Conservation (phyloP, 2,797 vertebrate genomes). For the Dendrocincla fuliginosa region DNA sequence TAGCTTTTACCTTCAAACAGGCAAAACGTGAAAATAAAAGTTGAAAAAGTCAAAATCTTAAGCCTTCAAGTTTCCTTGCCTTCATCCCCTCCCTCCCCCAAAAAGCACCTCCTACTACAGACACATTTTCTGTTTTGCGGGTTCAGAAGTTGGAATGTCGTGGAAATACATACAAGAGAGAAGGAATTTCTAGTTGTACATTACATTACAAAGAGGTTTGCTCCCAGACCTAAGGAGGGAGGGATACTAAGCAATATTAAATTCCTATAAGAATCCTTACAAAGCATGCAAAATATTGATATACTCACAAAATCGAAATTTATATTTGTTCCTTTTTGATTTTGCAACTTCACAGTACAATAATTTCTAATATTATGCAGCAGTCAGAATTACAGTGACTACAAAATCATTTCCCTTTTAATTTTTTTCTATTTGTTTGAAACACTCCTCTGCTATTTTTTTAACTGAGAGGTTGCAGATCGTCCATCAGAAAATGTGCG, state of each 20-base stretch:
- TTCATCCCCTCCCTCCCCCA: slow-evolving; percentile 26
- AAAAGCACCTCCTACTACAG: slow-evolving; percentile 39
- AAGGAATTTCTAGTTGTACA: slow-evolving; percentile 62
- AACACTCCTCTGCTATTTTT: neutral
- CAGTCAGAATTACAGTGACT: slow-evolving; percentile 13
- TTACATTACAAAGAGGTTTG: slow-evolving; percentile 60
- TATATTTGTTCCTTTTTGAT: neutral
- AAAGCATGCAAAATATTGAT: slow-evolving; percentile 66
- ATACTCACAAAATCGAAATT: slow-evolving; percentile 60
- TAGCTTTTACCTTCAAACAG: slow-evolving; percentile 34
- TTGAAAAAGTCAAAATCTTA: neutral
- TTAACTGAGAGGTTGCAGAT: neutral
- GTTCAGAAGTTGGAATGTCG: slow-evolving; percentile 43
- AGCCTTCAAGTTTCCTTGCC: slow-evolving; percentile 20
- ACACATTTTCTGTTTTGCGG: neutral
- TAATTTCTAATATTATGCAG: slow-evolving; percentile 11
- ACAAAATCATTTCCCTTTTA: slow-evolving; percentile 7
- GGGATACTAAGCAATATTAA: slow-evolving; percentile 63
- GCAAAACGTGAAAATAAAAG: neutral
- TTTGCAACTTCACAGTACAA: slow-evolving; percentile 7
- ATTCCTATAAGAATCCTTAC: slow-evolving; percentile 64
- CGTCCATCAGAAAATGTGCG: neutral
- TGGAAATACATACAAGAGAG: slow-evolving; percentile 60
- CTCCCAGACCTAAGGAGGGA: slow-evolving; percentile 57
- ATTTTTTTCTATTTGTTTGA: neutral